These are phyloP conservation scores for Halictus quadricinctus DNA, from an alignment of 2,888 invertebrate genomes.

Conservation along the genomic window DNA sequence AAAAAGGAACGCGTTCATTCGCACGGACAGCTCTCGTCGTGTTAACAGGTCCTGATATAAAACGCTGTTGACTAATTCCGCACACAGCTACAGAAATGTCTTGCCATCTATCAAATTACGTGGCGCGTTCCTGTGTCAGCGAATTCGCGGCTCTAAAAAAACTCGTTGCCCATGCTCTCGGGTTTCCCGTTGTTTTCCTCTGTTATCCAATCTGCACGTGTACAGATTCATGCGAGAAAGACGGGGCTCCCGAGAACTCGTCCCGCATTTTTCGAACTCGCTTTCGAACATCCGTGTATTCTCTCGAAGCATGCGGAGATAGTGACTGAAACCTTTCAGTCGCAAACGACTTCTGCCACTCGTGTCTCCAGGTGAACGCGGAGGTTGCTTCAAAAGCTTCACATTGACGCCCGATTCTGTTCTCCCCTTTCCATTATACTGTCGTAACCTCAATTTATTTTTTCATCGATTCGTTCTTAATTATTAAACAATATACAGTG, in stretches of 20 bases:
- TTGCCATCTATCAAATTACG: conserved; percentile 13
- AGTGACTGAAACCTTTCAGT: conserved; percentile 15
- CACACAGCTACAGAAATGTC: background rate
- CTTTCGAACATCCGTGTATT: background rate
- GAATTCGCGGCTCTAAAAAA: conserved; percentile 13
- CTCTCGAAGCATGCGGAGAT: background rate
- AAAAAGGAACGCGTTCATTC: background rate
- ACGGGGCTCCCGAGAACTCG: conserved; percentile 1
- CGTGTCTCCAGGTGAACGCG: background rate
- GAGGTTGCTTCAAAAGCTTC: background rate
- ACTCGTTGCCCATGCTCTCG: conserved; percentile 1
- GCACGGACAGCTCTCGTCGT: background rate
- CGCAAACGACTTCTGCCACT: background rate
- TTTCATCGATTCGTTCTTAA: background rate
- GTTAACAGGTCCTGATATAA: background rate
- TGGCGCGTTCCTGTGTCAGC: background rate
- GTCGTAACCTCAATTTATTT: background rate
- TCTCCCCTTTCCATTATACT: background rate
- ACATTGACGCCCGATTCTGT: background rate
- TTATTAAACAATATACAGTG: background rate
- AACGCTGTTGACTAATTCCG: background rate
- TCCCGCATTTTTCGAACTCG: conserved; percentile 6
- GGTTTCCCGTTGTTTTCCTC: conserved; percentile 23
- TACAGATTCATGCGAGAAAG: conserved; percentile 4
- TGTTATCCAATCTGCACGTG: conserved; percentile 12